Conservation (phyloP, 2,797 vertebrate species). For the Myotis planiceps region DNA sequence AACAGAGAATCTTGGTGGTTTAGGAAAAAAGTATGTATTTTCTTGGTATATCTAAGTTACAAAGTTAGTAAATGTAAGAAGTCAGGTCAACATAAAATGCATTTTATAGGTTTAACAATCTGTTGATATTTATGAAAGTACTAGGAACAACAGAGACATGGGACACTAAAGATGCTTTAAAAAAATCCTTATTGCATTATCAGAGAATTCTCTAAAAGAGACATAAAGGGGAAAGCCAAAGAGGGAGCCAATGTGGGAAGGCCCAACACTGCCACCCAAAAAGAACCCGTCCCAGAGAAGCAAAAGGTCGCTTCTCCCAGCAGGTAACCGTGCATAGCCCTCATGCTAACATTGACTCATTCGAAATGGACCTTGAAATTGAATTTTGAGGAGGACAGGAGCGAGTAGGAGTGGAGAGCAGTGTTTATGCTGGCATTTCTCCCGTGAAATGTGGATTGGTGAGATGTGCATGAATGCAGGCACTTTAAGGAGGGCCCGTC, state of each 20-base stretch:
- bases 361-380: not conserved
- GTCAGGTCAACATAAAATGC: not conserved
- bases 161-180: not conserved
- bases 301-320: fast-evolving
- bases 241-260: not conserved
- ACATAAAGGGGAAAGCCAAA: not conserved
- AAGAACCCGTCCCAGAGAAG: not conserved
- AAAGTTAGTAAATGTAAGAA: not conserved
- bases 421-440: not conserved
- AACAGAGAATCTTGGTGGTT: not conserved
- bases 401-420: not conserved
- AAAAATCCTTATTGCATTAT: not conserved
- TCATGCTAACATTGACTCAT: not conserved
- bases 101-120: not conserved
- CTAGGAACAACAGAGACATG: not conserved
- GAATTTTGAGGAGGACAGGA: not conserved
- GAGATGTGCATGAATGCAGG: not conserved
- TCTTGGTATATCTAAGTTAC: not conserved
- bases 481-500: not conserved
- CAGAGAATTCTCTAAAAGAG: not conserved
- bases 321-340: not conserved
- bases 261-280: not conserved
- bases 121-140: not conserved
- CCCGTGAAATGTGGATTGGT: not conserved
- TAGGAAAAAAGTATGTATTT: not conserved